Percentiles rank a stretch among this genome's conserved stretches.
These are phyloP conservation scores for Pseudonaja textilis DNA, from an alignment of 2,113 vertebrate species.

Conservation along the genomic window DNA sequence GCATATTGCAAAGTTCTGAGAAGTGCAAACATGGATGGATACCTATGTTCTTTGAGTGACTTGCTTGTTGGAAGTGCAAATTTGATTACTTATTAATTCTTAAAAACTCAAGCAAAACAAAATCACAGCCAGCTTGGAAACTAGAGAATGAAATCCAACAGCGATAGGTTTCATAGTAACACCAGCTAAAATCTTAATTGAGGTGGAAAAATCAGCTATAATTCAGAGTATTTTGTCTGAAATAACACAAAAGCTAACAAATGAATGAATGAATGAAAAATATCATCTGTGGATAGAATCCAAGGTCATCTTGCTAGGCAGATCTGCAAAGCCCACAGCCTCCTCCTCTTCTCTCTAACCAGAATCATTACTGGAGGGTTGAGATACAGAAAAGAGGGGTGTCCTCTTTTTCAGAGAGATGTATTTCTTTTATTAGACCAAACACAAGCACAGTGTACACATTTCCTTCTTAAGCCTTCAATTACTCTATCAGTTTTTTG, in stretches of 20 bases:
- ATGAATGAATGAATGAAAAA: background rate
- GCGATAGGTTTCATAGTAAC: background rate
- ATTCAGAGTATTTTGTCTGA: background rate
- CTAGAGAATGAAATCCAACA: background rate
- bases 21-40: background rate
- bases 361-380: background rate
- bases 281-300: background rate
- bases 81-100: background rate
- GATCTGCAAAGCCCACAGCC: background rate
- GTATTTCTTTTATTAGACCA: conserved; percentile 16
- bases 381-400: background rate
- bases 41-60: background rate
- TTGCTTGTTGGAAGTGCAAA: background rate
- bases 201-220: background rate
- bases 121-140: background rate
- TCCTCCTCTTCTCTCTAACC: background rate
- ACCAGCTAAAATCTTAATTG: background rate
- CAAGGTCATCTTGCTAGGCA: background rate
- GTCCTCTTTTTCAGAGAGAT: background rate
- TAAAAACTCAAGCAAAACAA: background rate
- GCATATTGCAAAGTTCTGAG: background rate
- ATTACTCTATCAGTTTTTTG: conserved; percentile 23
- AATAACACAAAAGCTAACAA: background rate
- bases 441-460: conserved; percentile 27
- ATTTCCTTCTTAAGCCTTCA: conserved; percentile 29